These are phyloP conservation scores for Diprion similis DNA, from an alignment of 1,140 invertebrate genomes.

Conservation along the genomic window DNA sequence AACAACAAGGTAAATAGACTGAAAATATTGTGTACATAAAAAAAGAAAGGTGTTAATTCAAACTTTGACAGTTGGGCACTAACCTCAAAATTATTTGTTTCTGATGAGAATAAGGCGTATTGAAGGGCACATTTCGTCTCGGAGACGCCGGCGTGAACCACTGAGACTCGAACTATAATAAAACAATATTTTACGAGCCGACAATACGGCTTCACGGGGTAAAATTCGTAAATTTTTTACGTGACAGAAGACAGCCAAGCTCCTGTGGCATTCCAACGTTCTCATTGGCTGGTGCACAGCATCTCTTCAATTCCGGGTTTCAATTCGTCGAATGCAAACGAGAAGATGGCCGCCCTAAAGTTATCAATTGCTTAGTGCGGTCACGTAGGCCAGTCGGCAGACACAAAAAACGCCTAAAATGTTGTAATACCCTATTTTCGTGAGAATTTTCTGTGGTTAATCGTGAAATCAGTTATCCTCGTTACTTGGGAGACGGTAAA, in stretches of 20 bases:
- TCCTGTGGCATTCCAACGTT: background rate
- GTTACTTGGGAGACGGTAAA: background rate
- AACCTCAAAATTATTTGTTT: background rate
- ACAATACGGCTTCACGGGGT: background rate
- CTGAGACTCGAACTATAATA: background rate
- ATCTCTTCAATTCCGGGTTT: background rate
- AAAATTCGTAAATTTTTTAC: conserved; percentile 6
- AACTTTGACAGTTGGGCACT: background rate
- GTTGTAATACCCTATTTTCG: background rate
- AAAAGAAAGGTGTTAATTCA: background rate
- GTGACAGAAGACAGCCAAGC: background rate
- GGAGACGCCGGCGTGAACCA: background rate
- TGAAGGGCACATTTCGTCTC: background rate
- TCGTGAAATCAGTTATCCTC: background rate
- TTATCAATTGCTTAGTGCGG: background rate
- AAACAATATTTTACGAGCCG: background rate
- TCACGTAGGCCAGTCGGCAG: conserved; percentile 6
- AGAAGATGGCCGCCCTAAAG: conserved; percentile 3
- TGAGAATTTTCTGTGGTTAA: background rate
- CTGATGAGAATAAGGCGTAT: background rate
- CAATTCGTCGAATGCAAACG: background rate
- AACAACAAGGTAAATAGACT: too few species aligned
- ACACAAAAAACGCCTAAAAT: conserved; percentile 8
- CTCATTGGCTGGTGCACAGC: background rate
- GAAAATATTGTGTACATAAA: too few species aligned